A percentile compares a stretch with the other conserved stretches of the same genome.
These are phyloP conservation scores for Mus caroli DNA, from an alignment of 2,797 vertebrate species.

Conservation along the genomic window DNA sequence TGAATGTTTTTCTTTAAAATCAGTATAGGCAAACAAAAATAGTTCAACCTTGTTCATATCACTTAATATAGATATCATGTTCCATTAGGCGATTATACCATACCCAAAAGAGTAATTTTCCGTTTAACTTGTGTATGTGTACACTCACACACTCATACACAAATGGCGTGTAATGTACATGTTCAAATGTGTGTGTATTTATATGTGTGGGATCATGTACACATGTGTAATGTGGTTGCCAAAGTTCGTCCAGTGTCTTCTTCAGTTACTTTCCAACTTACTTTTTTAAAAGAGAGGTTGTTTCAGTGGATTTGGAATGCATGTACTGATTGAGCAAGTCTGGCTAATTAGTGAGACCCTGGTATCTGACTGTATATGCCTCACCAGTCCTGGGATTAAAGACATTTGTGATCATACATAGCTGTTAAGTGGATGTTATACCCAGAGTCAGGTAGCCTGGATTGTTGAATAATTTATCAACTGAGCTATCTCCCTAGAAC, in stretches of 20 bases:
- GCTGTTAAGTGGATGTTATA: background rate
- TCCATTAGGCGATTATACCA: background rate
- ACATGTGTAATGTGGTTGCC: background rate
- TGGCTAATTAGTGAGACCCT: background rate
- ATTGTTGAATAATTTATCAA: background rate
- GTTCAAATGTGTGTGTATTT: background rate
- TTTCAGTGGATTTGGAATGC: background rate
- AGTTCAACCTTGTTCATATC: background rate
- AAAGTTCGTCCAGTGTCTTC: background rate
- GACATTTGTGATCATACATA: background rate
- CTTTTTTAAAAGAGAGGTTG: background rate
- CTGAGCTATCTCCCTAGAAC: background rate
- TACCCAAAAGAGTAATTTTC: background rate
- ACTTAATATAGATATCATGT: constrained; percentile 4
- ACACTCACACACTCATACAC: background rate
- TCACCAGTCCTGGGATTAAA: background rate
- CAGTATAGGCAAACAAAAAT: background rate
- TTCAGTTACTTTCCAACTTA: background rate
- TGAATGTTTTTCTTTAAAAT: constrained; percentile 3
- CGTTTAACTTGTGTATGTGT: background rate
- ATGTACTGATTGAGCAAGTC: background rate
- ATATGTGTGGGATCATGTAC: background rate
- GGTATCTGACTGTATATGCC: background rate
- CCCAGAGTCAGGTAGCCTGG: background rate
- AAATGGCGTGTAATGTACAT: background rate